Conservation (phyloP, 2,113 vertebrate species). For the Corynorhinus townsendii region DNA sequence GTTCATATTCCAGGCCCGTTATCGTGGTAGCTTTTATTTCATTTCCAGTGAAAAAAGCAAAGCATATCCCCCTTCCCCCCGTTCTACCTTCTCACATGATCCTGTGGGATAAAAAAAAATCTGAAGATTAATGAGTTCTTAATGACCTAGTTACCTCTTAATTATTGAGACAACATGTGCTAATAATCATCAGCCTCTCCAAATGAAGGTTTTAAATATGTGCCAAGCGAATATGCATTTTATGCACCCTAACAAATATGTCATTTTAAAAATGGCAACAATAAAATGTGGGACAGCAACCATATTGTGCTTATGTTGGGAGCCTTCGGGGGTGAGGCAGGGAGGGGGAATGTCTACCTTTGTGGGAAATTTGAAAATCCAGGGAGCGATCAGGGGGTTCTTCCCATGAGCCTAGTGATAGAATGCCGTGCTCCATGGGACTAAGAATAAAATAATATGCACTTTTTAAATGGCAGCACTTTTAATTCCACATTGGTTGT, state of each 20-base stretch:
- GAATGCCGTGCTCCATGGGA: not conserved
- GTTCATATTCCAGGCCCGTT: not conserved
- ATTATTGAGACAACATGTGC: constrained; percentile 48
- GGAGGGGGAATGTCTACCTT: not conserved
- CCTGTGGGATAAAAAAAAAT: constrained; percentile 26
- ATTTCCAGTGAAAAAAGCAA: not conserved
- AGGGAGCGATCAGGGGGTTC: not conserved
- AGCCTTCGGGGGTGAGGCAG: not conserved
- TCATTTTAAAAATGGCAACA: not conserved
- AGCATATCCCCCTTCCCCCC: not conserved
- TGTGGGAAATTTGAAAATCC: not conserved
- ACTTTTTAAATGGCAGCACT: not conserved
- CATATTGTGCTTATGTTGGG: not conserved
- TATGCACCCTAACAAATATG: not conserved
- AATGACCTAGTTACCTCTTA: constrained; percentile 57
- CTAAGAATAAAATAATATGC: not conserved
- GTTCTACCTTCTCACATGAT: constrained; percentile 19
- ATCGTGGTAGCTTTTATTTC: not conserved
- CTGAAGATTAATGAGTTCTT: constrained; percentile 66
- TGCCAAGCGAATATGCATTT: not conserved
- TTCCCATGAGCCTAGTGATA: not conserved
- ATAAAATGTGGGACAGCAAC: not conserved
- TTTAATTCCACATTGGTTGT: not conserved
- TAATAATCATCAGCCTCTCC: constrained; percentile 47
- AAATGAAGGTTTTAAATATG: constrained; percentile 12